Base-by-base conservation (phyloP, 2,113 vertebrate species). In the Scomber scombrus region DNA sequence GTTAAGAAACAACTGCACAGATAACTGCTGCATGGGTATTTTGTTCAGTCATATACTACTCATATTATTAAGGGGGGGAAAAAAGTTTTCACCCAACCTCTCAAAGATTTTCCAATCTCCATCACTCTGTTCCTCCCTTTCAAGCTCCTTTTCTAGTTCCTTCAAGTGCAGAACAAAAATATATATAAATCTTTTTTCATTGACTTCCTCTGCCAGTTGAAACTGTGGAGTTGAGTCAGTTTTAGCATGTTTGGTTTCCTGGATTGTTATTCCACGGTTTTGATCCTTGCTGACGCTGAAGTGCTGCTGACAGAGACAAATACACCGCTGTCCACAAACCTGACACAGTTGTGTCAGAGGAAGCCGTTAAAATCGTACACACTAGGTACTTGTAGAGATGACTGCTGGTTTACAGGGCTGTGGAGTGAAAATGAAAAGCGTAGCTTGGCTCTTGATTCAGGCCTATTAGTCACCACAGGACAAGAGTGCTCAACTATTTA, bases 291-390 rank as follows among this genome's bases (percentile, higher is more conserved):
- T 83, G 75, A 54, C 26, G 46, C 61, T 85, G 75, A 84, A 69
- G 56, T 15, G 52, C 57, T 75, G 65, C 81, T 85, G 78, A 89
- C 85, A 85, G 57, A 80, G 61, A 80, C 51, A 76, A 84, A 84
- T 56, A 69, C 69, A 65, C 70, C 1, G 46, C 68, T 68, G 50
- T 61, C 66, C 62, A 45, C 3, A 82, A 51, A 45, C 21, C 18
- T 31, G 62, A 77, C 72, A 23, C 11, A 15, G 18, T n/a, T 12
- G 11, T 62, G 64, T 77, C 55, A 56, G 3, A 60, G 60, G 52
- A 65, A 4, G 62, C 65, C 5, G 11, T 73, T 72, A 46, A 73
- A 64, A 15, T 26, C 64, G 26, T 19, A 64, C 0, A 54, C 29
- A 57, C 51, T 16, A 7, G 0, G 21, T 61, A 4, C 65, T 54